Conservation (phyloP, 1,140 invertebrate species). For the Pogonus chalceus region DNA sequence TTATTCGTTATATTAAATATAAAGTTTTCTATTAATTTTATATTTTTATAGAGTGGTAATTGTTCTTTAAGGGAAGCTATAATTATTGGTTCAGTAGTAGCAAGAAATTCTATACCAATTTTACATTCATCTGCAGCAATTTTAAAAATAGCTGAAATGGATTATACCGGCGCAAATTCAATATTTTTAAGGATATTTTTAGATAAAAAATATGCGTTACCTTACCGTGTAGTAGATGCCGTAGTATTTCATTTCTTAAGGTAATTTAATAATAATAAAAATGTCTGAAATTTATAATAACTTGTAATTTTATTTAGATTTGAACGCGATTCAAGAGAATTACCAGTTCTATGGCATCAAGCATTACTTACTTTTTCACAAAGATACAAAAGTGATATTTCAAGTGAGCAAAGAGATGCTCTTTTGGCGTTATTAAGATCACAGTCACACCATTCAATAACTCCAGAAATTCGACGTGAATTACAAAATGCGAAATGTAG, state of each 20-base stretch:
- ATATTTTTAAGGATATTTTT: constrained; percentile 91
- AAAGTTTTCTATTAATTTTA: constrained; percentile 10
- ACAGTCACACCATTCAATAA: constrained; percentile 74
- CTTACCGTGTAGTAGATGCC: constrained; percentile 90
- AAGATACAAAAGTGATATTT: constrained; percentile 91
- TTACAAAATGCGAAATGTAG: constrained; percentile 71
- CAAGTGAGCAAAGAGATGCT: constrained; percentile 81
- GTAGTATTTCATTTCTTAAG: constrained; percentile 91
- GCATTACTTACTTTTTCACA: constrained; percentile 88
- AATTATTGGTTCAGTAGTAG: constrained; percentile 86
- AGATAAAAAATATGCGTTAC: constrained; percentile 97
- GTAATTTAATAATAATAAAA: constrained; percentile 36
- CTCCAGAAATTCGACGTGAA: constrained; percentile 76
- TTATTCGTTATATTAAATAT: constrained; percentile 4
- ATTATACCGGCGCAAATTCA: constrained; percentile 93
- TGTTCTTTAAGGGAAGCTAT: constrained; percentile 93
- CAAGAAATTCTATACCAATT: constrained; percentile 87
- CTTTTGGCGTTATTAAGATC: constrained; percentile 65
- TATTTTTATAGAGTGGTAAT: constrained; percentile 65
- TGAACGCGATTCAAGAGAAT: constrained; percentile 63
- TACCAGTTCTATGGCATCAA: constrained; percentile 97
- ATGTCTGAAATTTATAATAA: neutral
- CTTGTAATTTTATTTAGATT: constrained; percentile 51
- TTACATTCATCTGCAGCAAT: constrained; percentile 94
- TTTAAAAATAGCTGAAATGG: constrained; percentile 94